Evolutionary conservation across 2,888 invertebrate species (phyloP), one percentile per base, ranked within the genome.

Genomic region (Drosophila mercatorum): DNA sequence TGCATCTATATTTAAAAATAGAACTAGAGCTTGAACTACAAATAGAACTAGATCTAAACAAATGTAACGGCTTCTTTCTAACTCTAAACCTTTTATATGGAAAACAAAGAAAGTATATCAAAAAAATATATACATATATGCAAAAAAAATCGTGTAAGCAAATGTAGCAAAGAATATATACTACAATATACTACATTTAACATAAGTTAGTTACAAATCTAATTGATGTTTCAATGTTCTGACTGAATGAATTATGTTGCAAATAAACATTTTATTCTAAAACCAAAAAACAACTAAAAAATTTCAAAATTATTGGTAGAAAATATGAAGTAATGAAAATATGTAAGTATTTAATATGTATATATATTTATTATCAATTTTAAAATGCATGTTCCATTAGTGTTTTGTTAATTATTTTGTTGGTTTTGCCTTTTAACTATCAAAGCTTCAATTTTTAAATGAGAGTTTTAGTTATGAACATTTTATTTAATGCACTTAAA

Each of bases 211-310:
- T 63, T 85, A 83, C 79, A 83, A 83, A 79, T 84, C 69, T 85
- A 83, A 85, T 85, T 84, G 80, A 84, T 84, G 84, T 84, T 87
- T 83, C 58, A 78, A 84, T 84, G 88, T 84, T 85, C 81, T 87
- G 83, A 83, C 87, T 87, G 83, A 83, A 86, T 82, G 67, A 83
- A 82, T 78, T 82, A 84, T 83, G 80, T 83, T 83, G 79, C 79
- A 88, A 84, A 85, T 81, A 81, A 88, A 88, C 76, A 87, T 83
- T 84, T 83, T 85, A 83, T 61, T 79, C 83, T 51, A 75, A 70
- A 87, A 78, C 67, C 57, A 49, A 66, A 56, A 44, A 51, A 38
- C 0, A 7, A 5, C 28, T 22, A 22, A 28, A 28, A 28, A 3
- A 2, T 36, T 49, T 62, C 28, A 52, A 8, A 46, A 51, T 22